Conservation (phyloP, 2,888 invertebrate species). For the Eupithecia centaureata region DNA sequence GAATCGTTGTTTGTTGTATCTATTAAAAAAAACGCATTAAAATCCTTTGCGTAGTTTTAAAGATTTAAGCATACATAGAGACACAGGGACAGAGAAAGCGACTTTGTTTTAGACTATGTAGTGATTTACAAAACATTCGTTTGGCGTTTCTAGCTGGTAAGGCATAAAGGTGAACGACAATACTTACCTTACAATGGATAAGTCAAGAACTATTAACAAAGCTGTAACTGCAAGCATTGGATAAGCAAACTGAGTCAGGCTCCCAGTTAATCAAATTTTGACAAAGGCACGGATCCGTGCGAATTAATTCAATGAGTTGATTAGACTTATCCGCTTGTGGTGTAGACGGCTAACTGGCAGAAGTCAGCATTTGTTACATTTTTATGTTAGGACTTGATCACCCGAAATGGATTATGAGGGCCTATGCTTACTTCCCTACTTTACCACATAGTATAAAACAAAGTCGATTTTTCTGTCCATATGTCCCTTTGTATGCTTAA, state of each 20-base stretch:
- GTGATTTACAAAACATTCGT: too few relatives aligned
- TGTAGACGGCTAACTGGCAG: slow-evolving; percentile 28
- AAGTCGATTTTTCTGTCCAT: too few relatives aligned
- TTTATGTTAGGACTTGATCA: not conserved
- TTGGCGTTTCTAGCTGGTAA: not conserved
- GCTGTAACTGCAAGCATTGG: slow-evolving; percentile 17
- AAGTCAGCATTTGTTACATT: slow-evolving; percentile 19
- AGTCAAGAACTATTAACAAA: slow-evolving; percentile 4
- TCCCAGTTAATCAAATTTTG: slow-evolving; percentile 31
- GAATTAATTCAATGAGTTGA: slow-evolving; percentile 61
- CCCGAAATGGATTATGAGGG: not conserved
- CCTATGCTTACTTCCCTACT: too few relatives aligned
- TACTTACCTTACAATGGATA: slow-evolving; percentile 7
- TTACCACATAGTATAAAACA: too few relatives aligned
- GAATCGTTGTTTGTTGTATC: too few relatives aligned
- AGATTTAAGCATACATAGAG: too few relatives aligned
- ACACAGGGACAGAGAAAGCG: too few relatives aligned
- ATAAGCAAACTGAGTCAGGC: slow-evolving; percentile 23
- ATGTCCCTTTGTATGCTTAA: too few relatives aligned
- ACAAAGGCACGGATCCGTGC: slow-evolving; percentile 33
- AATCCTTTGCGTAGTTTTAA: too few relatives aligned
- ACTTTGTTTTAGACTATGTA: too few relatives aligned
- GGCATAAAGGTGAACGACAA: not conserved
- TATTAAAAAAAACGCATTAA: too few relatives aligned
- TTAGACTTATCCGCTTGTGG: slow-evolving; percentile 49